Conservation (phyloP, 2,888 invertebrate genomes). For the Dyspetes luteomarginatus region DNA sequence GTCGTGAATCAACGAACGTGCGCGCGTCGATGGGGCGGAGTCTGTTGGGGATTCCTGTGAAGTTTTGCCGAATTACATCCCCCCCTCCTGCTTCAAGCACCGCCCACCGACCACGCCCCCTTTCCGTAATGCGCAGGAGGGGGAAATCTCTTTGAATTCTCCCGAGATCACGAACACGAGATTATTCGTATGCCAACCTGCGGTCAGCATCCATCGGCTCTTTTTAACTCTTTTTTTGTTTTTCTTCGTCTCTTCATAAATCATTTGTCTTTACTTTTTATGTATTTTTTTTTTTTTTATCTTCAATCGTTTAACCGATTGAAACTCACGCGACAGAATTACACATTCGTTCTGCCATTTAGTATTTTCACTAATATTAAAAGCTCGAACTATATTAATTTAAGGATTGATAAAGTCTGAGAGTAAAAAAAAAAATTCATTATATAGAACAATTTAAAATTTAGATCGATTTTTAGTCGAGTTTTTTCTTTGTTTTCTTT, state of each 20-base stretch:
- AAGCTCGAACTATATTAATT: background rate
- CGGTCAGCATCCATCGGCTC: constrained; percentile 41
- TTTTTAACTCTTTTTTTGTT: background rate
- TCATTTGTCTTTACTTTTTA: background rate
- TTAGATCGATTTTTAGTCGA: background rate
- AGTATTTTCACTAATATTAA: background rate
- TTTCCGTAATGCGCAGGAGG: background rate
- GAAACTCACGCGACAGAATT: background rate
- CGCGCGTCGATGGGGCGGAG: constrained; percentile 55
- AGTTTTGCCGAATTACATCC: constrained; percentile 30
- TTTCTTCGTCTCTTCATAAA: background rate
- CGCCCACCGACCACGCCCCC: constrained; percentile 53
- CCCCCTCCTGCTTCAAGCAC: constrained; percentile 35
- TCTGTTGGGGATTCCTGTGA: constrained; percentile 26
- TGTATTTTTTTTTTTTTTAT: background rate
- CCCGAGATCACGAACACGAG: constrained; percentile 33
- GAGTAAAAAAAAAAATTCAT: background rate
- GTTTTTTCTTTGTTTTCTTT: background rate
- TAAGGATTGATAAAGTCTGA: too few species aligned
- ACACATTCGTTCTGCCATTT: background rate
- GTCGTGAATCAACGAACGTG: constrained; percentile 27
- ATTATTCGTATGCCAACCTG: constrained; percentile 49
- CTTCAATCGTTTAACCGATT: background rate
- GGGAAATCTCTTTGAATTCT: background rate
- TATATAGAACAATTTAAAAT: background rate